Evolutionary conservation across 2,888 invertebrate genomes (phyloP).

Genomic region (Patella pellucida): DNA sequence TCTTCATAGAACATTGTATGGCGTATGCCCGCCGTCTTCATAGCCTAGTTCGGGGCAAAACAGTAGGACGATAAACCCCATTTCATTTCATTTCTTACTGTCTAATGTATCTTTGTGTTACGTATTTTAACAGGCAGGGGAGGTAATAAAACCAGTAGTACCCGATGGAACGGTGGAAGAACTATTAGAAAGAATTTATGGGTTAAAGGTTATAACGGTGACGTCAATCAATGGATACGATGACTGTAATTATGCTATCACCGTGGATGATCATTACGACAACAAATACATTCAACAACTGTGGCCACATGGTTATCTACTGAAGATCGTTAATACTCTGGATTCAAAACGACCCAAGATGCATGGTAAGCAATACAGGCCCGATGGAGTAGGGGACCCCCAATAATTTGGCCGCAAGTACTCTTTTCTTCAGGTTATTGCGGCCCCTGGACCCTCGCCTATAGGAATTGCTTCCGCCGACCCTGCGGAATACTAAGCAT

Average conservation of each 20-base stretch:
- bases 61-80: too few relatives aligned
- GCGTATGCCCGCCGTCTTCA: too few relatives aligned
- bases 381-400: too few relatives aligned
- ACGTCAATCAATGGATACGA: slow-evolving; percentile 82
- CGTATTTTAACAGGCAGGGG: slow-evolving; percentile 18
- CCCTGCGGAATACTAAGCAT: too few relatives aligned
- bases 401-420: too few relatives aligned
- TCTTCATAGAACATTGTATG: too few relatives aligned
- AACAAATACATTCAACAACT: slow-evolving; percentile 48
- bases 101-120: too few relatives aligned
- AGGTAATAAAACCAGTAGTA: slow-evolving; percentile 30
- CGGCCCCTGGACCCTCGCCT: too few relatives aligned
- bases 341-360: slow-evolving; percentile 10
- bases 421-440: too few relatives aligned
- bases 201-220: slow-evolving; percentile 76
- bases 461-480: too few relatives aligned
- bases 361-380: slow-evolving; percentile 12
- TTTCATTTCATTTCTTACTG: too few relatives aligned
- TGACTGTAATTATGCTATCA: slow-evolving; percentile 82
- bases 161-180: slow-evolving; percentile 21
- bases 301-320: slow-evolving; percentile 72
- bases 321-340: slow-evolving; percentile 63
- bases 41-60: too few relatives aligned
- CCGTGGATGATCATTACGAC: slow-evolving; percentile 71
- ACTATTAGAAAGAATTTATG: slow-evolving; percentile 72